Base-by-base conservation (phyloP, 2,888 invertebrate genomes). In the Lucinisca nassula region DNA sequence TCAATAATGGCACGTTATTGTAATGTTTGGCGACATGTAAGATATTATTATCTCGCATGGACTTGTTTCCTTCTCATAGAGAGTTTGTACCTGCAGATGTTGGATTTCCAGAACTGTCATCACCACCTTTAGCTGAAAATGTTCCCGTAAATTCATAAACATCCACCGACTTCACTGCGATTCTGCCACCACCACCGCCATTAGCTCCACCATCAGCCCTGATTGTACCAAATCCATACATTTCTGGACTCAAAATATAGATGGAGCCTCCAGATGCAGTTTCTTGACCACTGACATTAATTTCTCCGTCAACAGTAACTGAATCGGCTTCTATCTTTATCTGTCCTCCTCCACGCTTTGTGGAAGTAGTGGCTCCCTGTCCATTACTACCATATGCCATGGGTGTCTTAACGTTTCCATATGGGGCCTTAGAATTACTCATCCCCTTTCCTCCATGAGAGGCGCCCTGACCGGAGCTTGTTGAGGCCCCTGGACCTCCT, bases 161-260 rank as follows among this genome's bases (percentile, higher is more conserved):
- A 1, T 74, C 45, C 0, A 24, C 49, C 12, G 45, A n/a, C 30
- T 27, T 12, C 27, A 74, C 30, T 8, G 45, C 2, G 14, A 92
- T 88, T n/a, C 92, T 84, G 14, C 92, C 92, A 6, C 93, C 93
- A 24, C 92, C 92, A n/a, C 93, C 93, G 12, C 93, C 92, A 21
- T 87, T 89, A 17, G 49, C 24, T 37, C 91, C 92, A n/a, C 93
- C 93, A 61, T 85, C 87, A 10, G 85, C 90, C 72, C 73, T 78
- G n/a, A 93, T 67, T 27, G 74, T 77, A 61, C 93, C 93, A 45
- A 82, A 79, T n/a, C 93, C 93, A 30, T 72, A 67, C 21, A 93
- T 14, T 30, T 12, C 30, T 27, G 24, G 27, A 27, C 24, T 4
- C 1, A 74, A 14, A 1, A 74, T 49, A 24, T 74, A 74, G 27